These are phyloP conservation scores for Agriopis leucophaearia DNA, from an alignment of 2,888 invertebrate species.

Conservation along the genomic window DNA sequence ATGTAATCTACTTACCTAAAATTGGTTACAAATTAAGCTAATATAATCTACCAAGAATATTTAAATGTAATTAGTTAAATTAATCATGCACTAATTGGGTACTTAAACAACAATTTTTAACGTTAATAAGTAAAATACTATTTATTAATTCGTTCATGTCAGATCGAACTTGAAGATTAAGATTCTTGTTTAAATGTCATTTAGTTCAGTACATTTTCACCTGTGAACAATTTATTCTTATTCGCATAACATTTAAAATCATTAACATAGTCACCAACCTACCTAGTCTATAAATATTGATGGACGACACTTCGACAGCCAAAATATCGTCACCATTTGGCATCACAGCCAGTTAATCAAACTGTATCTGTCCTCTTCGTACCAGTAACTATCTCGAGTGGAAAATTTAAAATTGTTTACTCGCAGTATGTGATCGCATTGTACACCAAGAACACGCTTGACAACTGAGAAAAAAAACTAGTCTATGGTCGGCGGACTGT, in stretches of 20 bases:
- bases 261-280: conserved; percentile 9
- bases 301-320: conserved; percentile 9
- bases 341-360: conserved; percentile 21
- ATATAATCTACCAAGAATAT: neutral
- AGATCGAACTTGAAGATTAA: neutral
- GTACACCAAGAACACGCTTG: conserved; percentile 40
- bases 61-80: neutral
- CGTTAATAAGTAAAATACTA: too few relatives aligned
- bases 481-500: conserved; percentile 31
- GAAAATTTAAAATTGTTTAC: conserved; percentile 40
- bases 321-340: conserved; percentile 33
- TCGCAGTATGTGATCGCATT: conserved; percentile 39
- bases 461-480: conserved; percentile 27
- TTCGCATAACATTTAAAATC: conserved; percentile 9
- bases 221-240: conserved; percentile 1
- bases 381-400: conserved; percentile 26
- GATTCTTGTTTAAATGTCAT: neutral
- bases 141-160: neutral
- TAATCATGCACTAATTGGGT: neutral
- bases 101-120: too few relatives aligned
- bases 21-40: neutral
- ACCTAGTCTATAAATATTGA: conserved; percentile 15
- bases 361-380: conserved; percentile 16
- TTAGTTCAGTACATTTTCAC: neutral
- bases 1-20: too few relatives aligned